phyloP scores from a whole-genome alignment of 2,797 vertebrate genomes.

The Heliangelus exortis region DNA sequence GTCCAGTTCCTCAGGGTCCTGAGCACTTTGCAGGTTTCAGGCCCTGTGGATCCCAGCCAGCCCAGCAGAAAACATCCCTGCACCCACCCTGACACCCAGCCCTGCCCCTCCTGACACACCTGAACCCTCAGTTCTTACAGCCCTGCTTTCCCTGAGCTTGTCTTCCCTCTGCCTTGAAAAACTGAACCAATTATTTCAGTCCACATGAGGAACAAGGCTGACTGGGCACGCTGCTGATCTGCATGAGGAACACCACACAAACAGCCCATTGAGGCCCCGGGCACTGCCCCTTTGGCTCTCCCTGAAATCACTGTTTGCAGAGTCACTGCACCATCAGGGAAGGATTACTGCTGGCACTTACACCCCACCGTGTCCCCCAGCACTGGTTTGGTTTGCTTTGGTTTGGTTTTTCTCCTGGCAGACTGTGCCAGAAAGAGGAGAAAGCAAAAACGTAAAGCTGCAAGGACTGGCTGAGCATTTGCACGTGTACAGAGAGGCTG shows the following conservation, averaged over 20 bases:
- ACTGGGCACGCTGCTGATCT: background rate
- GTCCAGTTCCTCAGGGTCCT: background rate
- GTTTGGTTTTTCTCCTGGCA: background rate
- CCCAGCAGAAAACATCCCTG: rapidly evolving
- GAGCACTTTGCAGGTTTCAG: background rate
- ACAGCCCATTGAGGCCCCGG: background rate
- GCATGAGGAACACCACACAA: background rate
- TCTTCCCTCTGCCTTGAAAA: background rate
- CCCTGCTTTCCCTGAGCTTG: background rate
- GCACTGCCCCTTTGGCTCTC: background rate
- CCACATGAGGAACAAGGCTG: background rate
- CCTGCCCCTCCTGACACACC: background rate
- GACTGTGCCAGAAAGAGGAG: background rate
- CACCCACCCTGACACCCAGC: background rate
- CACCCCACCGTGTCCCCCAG: background rate
- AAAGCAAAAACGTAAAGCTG: background rate
- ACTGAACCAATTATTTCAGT: background rate
- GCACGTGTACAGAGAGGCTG: background rate
- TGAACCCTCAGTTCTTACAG: background rate
- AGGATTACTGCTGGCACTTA: background rate
- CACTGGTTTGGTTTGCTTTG: background rate
- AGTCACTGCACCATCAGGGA: background rate
- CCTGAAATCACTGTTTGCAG: background rate
- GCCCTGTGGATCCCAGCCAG: background rate
- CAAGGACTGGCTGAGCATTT: background rate